Evolutionary conservation across 2,888 invertebrate species (phyloP).

Genomic region (Archips crataeganus): DNA sequence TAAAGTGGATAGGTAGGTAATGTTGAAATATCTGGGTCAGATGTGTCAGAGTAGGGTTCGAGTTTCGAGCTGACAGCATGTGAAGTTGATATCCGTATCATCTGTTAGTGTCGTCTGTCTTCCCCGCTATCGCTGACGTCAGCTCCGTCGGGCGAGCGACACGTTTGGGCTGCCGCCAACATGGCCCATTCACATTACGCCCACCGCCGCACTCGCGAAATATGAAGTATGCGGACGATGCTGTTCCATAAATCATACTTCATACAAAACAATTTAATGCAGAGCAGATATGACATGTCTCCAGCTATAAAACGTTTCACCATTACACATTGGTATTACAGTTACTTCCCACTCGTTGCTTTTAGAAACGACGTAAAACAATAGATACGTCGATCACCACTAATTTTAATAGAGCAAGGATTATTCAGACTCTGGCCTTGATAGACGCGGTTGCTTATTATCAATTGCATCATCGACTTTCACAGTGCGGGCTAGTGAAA

Average conservation of each 20-base stretch:
- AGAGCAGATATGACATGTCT: background rate
- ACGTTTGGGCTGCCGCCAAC: slow-evolving; percentile 77
- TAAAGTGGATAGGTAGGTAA: slow-evolving; percentile 7
- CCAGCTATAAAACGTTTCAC: background rate
- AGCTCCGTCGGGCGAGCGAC: slow-evolving; percentile 57
- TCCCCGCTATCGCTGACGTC: slow-evolving; percentile 63
- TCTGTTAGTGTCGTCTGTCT: slow-evolving; percentile 60
- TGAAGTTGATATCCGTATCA: slow-evolving; percentile 44
- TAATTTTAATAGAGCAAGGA: slow-evolving; percentile 17
- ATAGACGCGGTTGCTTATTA: slow-evolving; percentile 46
- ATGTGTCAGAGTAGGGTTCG: slow-evolving; percentile 12
- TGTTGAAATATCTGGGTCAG: slow-evolving; percentile 20
- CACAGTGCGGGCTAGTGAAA: slow-evolving; percentile 49
- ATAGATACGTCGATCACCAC: slow-evolving; percentile 11
- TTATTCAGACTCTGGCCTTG: slow-evolving; percentile 49
- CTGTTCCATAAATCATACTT: slow-evolving; percentile 45
- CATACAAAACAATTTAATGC: slow-evolving; percentile 42
- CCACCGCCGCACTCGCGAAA: slow-evolving; percentile 63
- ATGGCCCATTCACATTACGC: slow-evolving; percentile 79
- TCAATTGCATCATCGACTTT: slow-evolving; percentile 57
- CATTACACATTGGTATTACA: background rate
- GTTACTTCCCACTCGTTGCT: background rate
- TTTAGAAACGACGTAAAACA: background rate
- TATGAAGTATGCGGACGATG: slow-evolving; percentile 56
- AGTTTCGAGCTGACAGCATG: slow-evolving; percentile 24